Evolutionary conservation across 2,113 vertebrate genomes (phyloP).

Genomic region (Pangasianodon hypophthalmus): DNA sequence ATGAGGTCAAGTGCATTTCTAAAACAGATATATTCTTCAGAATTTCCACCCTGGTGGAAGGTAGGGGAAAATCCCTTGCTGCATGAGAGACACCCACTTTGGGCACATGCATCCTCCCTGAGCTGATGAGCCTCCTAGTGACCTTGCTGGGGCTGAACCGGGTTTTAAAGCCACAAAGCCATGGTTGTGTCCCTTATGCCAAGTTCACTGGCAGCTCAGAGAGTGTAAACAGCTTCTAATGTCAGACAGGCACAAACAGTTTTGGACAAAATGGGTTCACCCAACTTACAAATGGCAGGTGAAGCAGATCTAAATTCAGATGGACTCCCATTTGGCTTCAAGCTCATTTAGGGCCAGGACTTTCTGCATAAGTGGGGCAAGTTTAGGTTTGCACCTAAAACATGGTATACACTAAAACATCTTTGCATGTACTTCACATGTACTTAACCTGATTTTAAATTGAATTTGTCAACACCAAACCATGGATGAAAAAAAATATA

Average conservation of each 20-base stretch:
- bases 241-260: constrained; percentile 45
- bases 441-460: not conserved
- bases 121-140: constrained; percentile 22
- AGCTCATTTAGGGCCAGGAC: not conserved
- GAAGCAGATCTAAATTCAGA: not conserved
- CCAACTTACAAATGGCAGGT: not conserved
- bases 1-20: constrained; percentile 46
- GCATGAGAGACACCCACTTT: constrained; percentile 37
- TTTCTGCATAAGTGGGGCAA: no score
- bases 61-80: constrained; percentile 39
- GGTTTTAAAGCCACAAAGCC: constrained; percentile 53
- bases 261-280: constrained; percentile 28
- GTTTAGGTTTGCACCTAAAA: no score
- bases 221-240: not conserved
- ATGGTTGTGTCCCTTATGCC: constrained; percentile 38
- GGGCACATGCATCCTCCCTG: constrained; percentile 2
- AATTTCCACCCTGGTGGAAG: constrained; percentile 40
- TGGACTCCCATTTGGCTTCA: not conserved
- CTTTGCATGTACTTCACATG: not conserved
- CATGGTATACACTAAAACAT: no score
- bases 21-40: constrained; percentile 44
- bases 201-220: constrained; percentile 35
- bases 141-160: constrained; percentile 34
- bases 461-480: not conserved
- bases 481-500: not conserved